Evolutionary conservation across 2,113 vertebrate species (phyloP), one percentile per base, ranked within the genome.

Genomic region (Oryzias woworae): DNA sequence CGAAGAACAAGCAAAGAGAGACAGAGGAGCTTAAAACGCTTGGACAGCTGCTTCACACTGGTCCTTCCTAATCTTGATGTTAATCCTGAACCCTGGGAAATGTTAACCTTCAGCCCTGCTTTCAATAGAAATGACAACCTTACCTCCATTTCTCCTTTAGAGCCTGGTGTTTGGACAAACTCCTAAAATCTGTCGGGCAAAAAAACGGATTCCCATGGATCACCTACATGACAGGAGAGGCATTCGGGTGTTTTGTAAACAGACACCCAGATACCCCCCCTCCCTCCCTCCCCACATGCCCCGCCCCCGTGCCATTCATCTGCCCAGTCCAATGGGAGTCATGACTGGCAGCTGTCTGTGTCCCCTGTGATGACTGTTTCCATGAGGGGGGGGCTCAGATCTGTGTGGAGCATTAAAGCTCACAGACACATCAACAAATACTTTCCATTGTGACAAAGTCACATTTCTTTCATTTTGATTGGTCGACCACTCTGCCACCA

Each of bases 211-310:
- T 44, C 48, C 48, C 51, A 41, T 15, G 45, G 68, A 66, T 73
- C 62, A 48, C 36, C 73, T 71, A 69, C 70, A 62, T 75, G 75
- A 59, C 77, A 59, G 65, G 12, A 77, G 75, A 67, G 68, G 66
- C 60, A 58, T 78, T 59, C 72, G 58, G 45, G 31, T 86, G 78
- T 88, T 89, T 88, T 69, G 84, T 87, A 90, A 88, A 87, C 81
- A 86, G 49, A 82, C 81, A 81, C 76, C 42, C 78, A 67, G 73
- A 66, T 73, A 60, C 36, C 57, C 51, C 28, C 73, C 63, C 68
- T 52, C 69, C 45, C 70, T 20, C 20, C 20, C 20, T 20, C 63
- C 14, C 16, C 57, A 24, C 15, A 50, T 18, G 16, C 47, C 50
- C 28, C 57, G 73, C 74, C 62, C 60, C 63, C 31, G 60, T 56